These are phyloP conservation scores for Xyrauchen texanus DNA, from an alignment of 2,113 vertebrate genomes.

Conservation along the genomic window DNA sequence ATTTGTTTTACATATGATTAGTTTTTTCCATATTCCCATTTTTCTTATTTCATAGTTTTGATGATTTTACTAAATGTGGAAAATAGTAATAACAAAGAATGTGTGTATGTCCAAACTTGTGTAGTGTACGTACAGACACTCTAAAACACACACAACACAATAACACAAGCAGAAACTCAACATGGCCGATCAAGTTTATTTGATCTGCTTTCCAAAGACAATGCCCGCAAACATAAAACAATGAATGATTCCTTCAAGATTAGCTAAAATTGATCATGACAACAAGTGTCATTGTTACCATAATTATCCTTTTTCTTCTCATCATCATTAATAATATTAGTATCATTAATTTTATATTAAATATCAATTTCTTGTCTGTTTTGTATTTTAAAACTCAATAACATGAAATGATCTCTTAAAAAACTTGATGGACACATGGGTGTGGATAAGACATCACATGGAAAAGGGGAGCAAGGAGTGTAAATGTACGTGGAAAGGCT, in stretches of 20 bases:
- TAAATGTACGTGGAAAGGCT: conserved; percentile 36
- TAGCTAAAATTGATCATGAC: conserved; percentile 77
- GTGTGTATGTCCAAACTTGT: not conserved
- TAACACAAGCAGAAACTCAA: not conserved
- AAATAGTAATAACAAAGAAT: no score
- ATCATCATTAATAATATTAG: conserved; percentile 37
- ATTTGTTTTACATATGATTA: no score
- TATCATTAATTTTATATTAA: conserved; percentile 48
- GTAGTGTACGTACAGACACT: not conserved
- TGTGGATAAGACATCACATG: conserved; percentile 37
- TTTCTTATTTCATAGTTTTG: no score
- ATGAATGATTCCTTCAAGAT: conserved; percentile 74
- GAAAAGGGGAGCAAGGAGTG: conserved; percentile 35
- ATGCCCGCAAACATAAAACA: conserved; percentile 76
- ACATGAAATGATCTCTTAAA: conserved; percentile 50
- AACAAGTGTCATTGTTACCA: conserved; percentile 49
- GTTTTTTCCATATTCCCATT: no score
- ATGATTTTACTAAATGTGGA: no score
- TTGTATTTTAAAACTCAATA: conserved; percentile 56
- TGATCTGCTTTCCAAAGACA: conserved; percentile 79
- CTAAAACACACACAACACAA: not conserved
- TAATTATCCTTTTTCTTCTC: conserved; percentile 10
- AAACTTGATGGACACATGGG: conserved; percentile 41
- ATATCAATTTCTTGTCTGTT: conserved; percentile 70
- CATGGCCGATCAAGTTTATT: conserved; percentile 60